phyloP scores from a whole-genome alignment of 2,113 vertebrate genomes.

The Callipepla squamata region DNA sequence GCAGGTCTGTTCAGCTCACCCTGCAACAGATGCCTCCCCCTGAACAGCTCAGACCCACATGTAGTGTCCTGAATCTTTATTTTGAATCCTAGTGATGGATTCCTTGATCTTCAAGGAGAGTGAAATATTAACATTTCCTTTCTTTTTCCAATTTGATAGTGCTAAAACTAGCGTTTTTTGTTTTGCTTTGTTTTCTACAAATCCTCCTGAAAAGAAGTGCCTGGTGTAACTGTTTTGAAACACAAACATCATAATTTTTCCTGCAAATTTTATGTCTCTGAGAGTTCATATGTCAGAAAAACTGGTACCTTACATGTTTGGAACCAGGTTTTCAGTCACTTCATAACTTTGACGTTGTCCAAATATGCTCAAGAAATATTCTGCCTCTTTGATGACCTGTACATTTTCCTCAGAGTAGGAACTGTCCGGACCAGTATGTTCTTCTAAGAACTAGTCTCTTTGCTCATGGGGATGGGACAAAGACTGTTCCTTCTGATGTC shows the following conservation, averaged over 20 bases:
- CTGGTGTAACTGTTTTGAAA: background rate
- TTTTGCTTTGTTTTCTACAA: background rate
- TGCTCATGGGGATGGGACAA: background rate
- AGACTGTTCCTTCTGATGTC: background rate
- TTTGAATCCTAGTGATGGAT: background rate
- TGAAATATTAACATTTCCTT: constrained; percentile 14
- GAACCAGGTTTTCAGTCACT: background rate
- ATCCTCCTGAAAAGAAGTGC: background rate
- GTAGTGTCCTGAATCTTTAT: background rate
- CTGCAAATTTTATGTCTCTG: background rate
- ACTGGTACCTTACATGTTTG: background rate
- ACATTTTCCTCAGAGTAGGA: background rate
- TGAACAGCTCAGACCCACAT: background rate
- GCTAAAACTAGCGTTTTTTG: background rate
- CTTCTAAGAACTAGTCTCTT: background rate
- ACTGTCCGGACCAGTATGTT: background rate
- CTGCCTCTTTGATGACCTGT: background rate
- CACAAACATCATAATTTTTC: background rate
- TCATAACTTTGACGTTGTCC: background rate
- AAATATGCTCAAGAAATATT: background rate
- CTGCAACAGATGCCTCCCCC: background rate
- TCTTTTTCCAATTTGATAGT: background rate
- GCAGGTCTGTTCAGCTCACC: background rate
- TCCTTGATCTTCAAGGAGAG: background rate
- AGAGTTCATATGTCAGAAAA: background rate